A percentile compares a stretch with the other conserved stretches of the same genome.
phyloP scores from a whole-genome alignment of 2,797 vertebrate species.

The Gila robusta region DNA sequence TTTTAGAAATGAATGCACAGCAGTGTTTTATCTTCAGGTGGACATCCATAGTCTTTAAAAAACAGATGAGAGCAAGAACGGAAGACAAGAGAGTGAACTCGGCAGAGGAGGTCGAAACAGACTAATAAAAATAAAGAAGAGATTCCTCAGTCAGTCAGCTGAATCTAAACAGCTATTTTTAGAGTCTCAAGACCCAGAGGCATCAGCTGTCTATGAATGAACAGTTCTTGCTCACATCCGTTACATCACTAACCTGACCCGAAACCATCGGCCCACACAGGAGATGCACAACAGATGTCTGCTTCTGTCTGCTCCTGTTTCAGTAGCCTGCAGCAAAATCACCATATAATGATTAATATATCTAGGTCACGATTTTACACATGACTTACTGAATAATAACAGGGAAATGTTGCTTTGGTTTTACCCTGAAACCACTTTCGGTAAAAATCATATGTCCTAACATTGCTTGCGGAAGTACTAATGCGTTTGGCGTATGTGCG shows the following conservation, averaged over 20 bases:
- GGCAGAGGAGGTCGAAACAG: conserved; percentile 36
- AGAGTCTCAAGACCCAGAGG: conserved; percentile 48
- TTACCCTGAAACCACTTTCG: conserved; percentile 13
- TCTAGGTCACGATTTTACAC: conserved; percentile 3
- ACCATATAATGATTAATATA: conserved; percentile 6
- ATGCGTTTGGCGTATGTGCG: neutral
- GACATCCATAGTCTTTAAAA: neutral
- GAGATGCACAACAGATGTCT: conserved; percentile 41
- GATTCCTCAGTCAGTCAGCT: conserved; percentile 56
- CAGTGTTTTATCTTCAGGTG: neutral
- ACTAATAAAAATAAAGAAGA: conserved; percentile 56
- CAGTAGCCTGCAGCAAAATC: conserved; percentile 7
- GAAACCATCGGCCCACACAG: conserved; percentile 53
- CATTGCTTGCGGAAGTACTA: neutral
- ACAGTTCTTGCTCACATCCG: conserved; percentile 30
- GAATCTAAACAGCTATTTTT: conserved; percentile 63
- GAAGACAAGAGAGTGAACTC: conserved; percentile 43
- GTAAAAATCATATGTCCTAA: neutral
- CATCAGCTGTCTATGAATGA: conserved; percentile 45
- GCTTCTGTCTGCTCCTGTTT: conserved; percentile 6
- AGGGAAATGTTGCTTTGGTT: neutral
- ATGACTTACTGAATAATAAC: conserved; percentile 14
- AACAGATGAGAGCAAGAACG: conserved; percentile 9
- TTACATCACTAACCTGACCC: conserved; percentile 53
- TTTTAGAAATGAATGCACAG: neutral